These are phyloP conservation scores for Microplitis manilae DNA, from an alignment of 2,888 invertebrate species.

Conservation along the genomic window DNA sequence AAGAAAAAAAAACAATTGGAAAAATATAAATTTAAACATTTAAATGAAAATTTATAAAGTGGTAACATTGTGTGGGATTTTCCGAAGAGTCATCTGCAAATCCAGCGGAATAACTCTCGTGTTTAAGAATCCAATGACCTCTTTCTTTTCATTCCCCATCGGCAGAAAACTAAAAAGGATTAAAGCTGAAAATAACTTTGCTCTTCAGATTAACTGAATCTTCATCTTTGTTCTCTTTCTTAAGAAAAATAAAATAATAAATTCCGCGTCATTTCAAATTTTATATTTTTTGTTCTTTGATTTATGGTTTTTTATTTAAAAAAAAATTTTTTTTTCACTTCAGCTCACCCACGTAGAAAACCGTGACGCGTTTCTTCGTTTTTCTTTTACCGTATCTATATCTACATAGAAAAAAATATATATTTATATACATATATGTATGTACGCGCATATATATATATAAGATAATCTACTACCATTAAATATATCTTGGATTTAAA, in stretches of 20 bases:
- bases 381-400: constrained; percentile 1
- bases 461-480: constrained; percentile 25
- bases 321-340: constrained; percentile 5
- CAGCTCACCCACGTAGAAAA: constrained; percentile 26
- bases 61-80: not conserved
- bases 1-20: no score
- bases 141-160: not conserved
- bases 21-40: no score
- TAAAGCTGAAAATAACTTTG: not conserved
- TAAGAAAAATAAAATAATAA: not conserved
- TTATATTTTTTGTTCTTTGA: not conserved
- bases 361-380: constrained; percentile 32
- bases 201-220: not conserved
- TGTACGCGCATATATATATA: constrained; percentile 9
- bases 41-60: no score
- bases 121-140: constrained; percentile 9
- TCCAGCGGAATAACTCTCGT: not conserved
- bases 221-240: not conserved
- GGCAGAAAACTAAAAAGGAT: constrained; percentile 1
- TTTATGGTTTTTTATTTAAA: not conserved
- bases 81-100: not conserved
- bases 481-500: constrained; percentile 60
- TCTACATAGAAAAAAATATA: not conserved
- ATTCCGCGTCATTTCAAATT: not conserved
- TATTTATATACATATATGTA: not conserved